Percentiles rank a stretch among this genome's conserved stretches.
phyloP scores from a whole-genome alignment of 2,888 invertebrate species.

The Acrocera orbiculus region DNA sequence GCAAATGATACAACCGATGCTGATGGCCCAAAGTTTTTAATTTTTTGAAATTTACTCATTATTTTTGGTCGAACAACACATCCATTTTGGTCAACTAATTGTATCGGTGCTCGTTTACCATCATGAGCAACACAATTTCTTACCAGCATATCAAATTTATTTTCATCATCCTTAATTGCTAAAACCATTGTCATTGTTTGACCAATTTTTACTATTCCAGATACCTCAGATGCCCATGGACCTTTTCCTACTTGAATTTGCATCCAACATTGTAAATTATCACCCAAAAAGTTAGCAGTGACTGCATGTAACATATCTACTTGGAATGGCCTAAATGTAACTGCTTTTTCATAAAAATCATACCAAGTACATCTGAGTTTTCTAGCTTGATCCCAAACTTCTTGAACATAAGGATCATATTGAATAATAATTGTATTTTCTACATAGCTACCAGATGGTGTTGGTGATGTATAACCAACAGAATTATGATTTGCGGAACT shows the following conservation, averaged over 20 bases:
- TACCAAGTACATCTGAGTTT: slow-evolving; percentile 90
- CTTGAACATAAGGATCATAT: slow-evolving; percentile 87
- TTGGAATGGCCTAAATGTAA: slow-evolving; percentile 88
- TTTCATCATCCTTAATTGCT: slow-evolving; percentile 89
- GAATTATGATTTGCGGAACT: slow-evolving; percentile 81
- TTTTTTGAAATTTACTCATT: slow-evolving; percentile 90
- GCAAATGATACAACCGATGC: slow-evolving; percentile 89
- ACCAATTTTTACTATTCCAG: slow-evolving; percentile 87
- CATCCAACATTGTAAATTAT: slow-evolving; percentile 95
- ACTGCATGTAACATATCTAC: slow-evolving; percentile 91
- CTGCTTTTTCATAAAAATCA: slow-evolving; percentile 88
- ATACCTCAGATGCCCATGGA: slow-evolving; percentile 93
- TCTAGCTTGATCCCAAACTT: slow-evolving; percentile 86
- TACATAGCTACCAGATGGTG: slow-evolving; percentile 82
- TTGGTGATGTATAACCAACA: slow-evolving; percentile 67
- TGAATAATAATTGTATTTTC: slow-evolving; percentile 91
- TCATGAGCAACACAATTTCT: slow-evolving; percentile 90
- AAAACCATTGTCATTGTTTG: slow-evolving; percentile 96
- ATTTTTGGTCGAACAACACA: slow-evolving; percentile 88
- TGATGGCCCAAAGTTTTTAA: slow-evolving; percentile 87
- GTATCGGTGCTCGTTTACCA: slow-evolving; percentile 82
- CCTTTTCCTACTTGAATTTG: slow-evolving; percentile 93
- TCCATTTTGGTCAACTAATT: slow-evolving; percentile 82
- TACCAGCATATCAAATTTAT: slow-evolving; percentile 89
- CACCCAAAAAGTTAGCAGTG: slow-evolving; percentile 87